Evolutionary conservation across 92 coral and sea anemone species (phyloP), one percentile per base, ranked within the genome.

Genomic region (Epizoanthus scotinus): DNA sequence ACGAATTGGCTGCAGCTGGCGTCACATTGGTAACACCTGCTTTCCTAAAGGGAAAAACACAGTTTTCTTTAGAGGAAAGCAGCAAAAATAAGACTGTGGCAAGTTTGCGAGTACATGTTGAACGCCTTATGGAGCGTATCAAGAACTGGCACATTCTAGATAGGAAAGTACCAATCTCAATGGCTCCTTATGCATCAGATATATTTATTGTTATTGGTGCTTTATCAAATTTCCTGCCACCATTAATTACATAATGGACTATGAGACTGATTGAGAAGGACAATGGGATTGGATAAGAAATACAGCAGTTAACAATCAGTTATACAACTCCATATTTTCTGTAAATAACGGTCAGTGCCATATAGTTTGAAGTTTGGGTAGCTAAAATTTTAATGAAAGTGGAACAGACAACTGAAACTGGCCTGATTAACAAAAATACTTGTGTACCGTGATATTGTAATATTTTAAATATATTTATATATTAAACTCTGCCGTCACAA

Each of bases 161-260:
- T 7, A 25, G 82, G 36, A 75, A 52, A 62, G 27, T 83, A 24
- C 84, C 87, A 42, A 74, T 83, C 34, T 36, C 84, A n/a, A 60
- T 83, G 84, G 82, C 82, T 27, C 84, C 87, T 1, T 68, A 63
- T 82, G 90, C 90, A 6, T 86, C 87, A 40, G 85, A 71, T 74
- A 69, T 85, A 8, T 64, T 69, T 29, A 72, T 79, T 63, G 77
- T 64, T 7, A 64, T 63, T 21, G 61, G 83, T 79, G 83, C 83
- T 15, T 28, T 79, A 6, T 79, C 83, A 63, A 79, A 79, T 67
- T 64, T 65, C 42, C 60, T 50, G 60, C 71, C 84, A 22, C 71
- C 84, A 10, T 15, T 62, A 40, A 44, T 79, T 21, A 9, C 34
- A 13, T 67, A 66, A 29, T 66, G 40, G 71, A 34, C 40, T 34